Conservation (phyloP, 2,113 vertebrate genomes). For the Callopanchax toddi region DNA sequence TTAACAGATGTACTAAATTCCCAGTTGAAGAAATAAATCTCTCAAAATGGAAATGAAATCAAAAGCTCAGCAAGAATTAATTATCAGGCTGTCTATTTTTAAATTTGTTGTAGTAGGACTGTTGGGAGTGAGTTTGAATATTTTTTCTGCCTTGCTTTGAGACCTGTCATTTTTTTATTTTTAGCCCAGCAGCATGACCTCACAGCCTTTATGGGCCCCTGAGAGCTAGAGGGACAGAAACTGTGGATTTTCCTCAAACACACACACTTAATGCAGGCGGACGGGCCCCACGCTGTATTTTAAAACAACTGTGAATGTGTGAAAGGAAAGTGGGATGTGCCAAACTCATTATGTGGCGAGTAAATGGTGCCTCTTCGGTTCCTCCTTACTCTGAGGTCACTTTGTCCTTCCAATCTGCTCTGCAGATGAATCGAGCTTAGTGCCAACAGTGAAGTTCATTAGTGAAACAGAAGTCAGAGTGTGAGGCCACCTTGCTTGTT, state of each 20-base stretch:
- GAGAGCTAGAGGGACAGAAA: constrained; percentile 50
- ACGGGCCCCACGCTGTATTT: constrained; percentile 45
- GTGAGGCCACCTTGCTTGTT: constrained; percentile 56
- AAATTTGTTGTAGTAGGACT: constrained; percentile 15
- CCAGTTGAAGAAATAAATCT: not conserved
- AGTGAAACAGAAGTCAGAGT: constrained; percentile 61
- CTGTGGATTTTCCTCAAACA: constrained; percentile 54
- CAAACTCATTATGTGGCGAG: constrained; percentile 51
- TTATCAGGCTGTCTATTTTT: not conserved
- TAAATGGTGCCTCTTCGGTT: constrained; percentile 50
- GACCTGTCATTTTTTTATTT: constrained; percentile 70
- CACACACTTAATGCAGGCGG: constrained; percentile 31
- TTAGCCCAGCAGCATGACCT: constrained; percentile 68
- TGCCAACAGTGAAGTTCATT: constrained; percentile 63
- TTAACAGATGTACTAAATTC: not conserved
- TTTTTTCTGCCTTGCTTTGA: constrained; percentile 53
- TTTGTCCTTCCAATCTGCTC: constrained; percentile 60
- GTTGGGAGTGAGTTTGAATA: constrained; percentile 14
- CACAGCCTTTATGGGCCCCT: constrained; percentile 52
- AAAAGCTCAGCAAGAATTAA: not conserved
- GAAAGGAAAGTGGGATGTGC: constrained; percentile 42
- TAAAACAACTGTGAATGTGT: constrained; percentile 49
- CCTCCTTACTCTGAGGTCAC: constrained; percentile 55
- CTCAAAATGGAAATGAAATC: not conserved
- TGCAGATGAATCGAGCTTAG: constrained; percentile 55